These are phyloP conservation scores for Stigmatopora argus DNA, from an alignment of 2,113 vertebrate species.

Conservation along the genomic window DNA sequence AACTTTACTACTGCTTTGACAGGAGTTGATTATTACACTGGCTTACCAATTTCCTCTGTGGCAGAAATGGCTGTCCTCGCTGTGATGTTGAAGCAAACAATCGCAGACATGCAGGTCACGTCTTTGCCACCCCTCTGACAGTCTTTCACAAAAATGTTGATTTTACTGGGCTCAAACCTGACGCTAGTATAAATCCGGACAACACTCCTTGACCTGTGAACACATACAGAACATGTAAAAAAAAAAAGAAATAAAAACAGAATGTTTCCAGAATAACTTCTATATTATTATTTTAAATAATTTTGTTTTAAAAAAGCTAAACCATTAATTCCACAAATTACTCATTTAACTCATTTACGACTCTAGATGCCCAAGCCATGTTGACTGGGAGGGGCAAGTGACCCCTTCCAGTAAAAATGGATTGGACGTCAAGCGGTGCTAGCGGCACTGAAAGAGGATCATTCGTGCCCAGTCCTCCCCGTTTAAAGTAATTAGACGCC, in stretches of 20 bases:
- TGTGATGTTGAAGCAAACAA: constrained; percentile 83
- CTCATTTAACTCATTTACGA: too few species aligned
- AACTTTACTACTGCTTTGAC: constrained; percentile 11
- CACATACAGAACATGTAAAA: not conserved
- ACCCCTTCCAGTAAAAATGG: too few species aligned
- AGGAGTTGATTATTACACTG: constrained; percentile 35
- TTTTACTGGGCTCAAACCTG: constrained; percentile 84
- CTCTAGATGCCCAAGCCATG: too few species aligned
- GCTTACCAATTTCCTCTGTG: constrained; percentile 76
- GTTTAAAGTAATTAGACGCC: too few species aligned
- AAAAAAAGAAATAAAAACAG: not conserved
- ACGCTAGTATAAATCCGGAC: constrained; percentile 79
- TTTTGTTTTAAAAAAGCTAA: too few species aligned
- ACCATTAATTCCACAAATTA: too few species aligned
- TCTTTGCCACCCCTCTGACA: constrained; percentile 84
- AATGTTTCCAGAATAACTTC: not conserved
- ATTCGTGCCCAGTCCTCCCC: too few species aligned
- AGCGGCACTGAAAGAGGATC: too few species aligned
- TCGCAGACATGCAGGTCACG: constrained; percentile 87
- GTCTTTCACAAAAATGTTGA: constrained; percentile 96
- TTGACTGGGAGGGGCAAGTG: too few species aligned
- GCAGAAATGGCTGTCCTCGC: constrained; percentile 78
- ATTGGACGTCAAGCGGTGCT: too few species aligned
- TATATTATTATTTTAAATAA: not conserved
- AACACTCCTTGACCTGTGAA: constrained; percentile 84